A percentile compares a stretch with the other conserved stretches of the same genome.
Evolutionary conservation across 30 jellyfish, hydroid and myxozoan species (phyloP).

Genomic region (Cassiopea andromeda): DNA sequence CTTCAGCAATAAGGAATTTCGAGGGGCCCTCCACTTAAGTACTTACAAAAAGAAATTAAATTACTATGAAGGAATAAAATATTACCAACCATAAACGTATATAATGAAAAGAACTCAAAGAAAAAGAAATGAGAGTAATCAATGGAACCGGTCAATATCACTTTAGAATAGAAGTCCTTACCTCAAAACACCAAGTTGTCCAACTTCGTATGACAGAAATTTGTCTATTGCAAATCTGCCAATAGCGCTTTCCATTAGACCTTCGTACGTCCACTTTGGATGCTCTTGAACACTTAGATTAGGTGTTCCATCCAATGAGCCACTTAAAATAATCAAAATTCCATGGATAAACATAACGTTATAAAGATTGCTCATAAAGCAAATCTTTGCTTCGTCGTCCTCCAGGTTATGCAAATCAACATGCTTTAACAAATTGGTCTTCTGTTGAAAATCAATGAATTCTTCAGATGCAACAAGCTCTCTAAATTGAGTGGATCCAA

Average conservation of each 20-base stretch:
- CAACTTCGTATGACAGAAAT: constrained; percentile 74
- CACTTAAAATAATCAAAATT: constrained; percentile 53
- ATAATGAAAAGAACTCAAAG: too few relatives aligned
- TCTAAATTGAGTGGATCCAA: constrained; percentile 39
- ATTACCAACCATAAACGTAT: too few relatives aligned
- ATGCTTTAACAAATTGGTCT: constrained; percentile 34
- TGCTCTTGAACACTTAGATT: constrained; percentile 8
- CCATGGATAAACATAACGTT: constrained; percentile 87
- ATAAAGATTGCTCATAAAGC: constrained; percentile 75
- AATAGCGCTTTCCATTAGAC: constrained; percentile 64
- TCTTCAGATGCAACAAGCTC: constrained; percentile 39
- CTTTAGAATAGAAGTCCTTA: neutral
- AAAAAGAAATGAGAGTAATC: too few relatives aligned
- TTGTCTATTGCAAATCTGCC: constrained; percentile 78
- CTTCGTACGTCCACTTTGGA: constrained; percentile 45
- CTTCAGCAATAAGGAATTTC: too few relatives aligned
- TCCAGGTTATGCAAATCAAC: constrained; percentile 61
- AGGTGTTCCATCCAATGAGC: constrained; percentile 30
- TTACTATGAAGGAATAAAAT: too few relatives aligned
- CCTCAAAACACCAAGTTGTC: constrained; percentile 77
- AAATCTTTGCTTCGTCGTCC: constrained; percentile 53
- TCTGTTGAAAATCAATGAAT: constrained; percentile 8
- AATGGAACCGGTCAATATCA: too few relatives aligned
- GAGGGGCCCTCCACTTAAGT: too few relatives aligned
- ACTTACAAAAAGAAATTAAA: too few relatives aligned